Evolutionary conservation across 1,140 invertebrate species (phyloP), one percentile per base, ranked within the genome.

Genomic region (Triops longicaudatus): DNA sequence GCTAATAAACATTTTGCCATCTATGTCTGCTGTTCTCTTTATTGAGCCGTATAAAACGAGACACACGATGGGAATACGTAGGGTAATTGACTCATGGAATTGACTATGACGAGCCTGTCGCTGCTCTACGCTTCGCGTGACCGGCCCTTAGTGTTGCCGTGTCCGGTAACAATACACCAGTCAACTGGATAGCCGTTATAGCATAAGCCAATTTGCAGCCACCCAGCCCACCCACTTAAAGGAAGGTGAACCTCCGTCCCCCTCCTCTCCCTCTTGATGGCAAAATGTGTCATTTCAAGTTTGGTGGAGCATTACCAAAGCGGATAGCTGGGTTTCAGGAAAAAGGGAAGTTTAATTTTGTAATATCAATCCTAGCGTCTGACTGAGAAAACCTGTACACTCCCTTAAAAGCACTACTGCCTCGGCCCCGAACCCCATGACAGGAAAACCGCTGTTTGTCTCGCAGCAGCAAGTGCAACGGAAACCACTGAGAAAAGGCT

Each of bases 381-480:
- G 7, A 37, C 31, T 7, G 7, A 37, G 31, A 37, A 37, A 37
- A 37, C 31, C 31, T 37, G 7, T 37, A 37, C 31, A 37, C 31
- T 37, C 31, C 31, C 2, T 37, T 37, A 37, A 37, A 37, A 37
- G 31, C 31, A 37, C 31, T 37, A 37, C 7, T 37, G 31, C 31
- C 31, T 37, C n/a, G n/a, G n/a, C n/a, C n/a, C 31, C 31, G 7
- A 37, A 2, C 31, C 31, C 22, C 50, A n/a, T n/a, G 50, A 63
- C 50, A 63, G 50, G 50, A 63, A 63, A 63, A 63, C 50, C 50
- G 50, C 50, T 63, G 50, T 63, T 63, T 22, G 50, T 63, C 50
- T 63, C 50, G 14, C 50, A 9, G 14, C 14, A 63, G 50, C 50
- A 63, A 63, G 50, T 63, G 50, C 50, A 63, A 63, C 50, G 50